Evolutionary conservation across 2,113 vertebrate species (phyloP).

Genomic region (Psammodynastes pulverulentus): DNA sequence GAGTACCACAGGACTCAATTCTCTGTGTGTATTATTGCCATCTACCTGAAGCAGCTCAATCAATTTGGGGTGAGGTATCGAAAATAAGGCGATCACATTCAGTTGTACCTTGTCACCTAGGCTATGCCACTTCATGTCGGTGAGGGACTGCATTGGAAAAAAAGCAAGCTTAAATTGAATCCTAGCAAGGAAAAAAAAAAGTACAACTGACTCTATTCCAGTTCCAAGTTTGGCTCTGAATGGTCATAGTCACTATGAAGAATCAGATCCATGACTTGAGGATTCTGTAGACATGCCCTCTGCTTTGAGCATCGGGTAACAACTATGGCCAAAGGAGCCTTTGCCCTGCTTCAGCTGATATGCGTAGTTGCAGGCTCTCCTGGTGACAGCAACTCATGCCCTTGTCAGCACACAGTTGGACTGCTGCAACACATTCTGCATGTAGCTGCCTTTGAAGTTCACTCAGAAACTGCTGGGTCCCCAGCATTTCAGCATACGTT

Average conservation of each 20-base stretch:
- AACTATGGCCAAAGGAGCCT: neutral
- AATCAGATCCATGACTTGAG: neutral
- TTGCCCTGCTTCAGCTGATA: neutral
- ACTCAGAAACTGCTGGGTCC: neutral
- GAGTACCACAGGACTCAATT: neutral
- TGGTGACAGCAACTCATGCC: neutral
- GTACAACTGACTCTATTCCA: neutral
- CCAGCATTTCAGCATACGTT: neutral
- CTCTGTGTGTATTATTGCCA: neutral
- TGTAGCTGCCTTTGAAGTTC: neutral
- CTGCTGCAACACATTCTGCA: neutral
- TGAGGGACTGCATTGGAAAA: neutral
- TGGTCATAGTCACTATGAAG: too few relatives aligned
- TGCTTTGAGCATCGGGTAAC: neutral
- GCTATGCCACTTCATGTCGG: neutral
- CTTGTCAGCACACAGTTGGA: neutral
- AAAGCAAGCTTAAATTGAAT: neutral
- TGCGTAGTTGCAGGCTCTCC: neutral
- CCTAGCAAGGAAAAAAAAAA: neutral
- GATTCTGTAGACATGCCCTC: neutral
- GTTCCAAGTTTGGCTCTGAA: neutral
- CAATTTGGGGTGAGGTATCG: neutral
- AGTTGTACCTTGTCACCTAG: neutral
- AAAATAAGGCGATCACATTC: neutral
- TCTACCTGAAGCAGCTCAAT: neutral